These are phyloP conservation scores for Dendrocincla fuliginosa DNA, from an alignment of 2,797 vertebrate genomes.

Conservation along the genomic window DNA sequence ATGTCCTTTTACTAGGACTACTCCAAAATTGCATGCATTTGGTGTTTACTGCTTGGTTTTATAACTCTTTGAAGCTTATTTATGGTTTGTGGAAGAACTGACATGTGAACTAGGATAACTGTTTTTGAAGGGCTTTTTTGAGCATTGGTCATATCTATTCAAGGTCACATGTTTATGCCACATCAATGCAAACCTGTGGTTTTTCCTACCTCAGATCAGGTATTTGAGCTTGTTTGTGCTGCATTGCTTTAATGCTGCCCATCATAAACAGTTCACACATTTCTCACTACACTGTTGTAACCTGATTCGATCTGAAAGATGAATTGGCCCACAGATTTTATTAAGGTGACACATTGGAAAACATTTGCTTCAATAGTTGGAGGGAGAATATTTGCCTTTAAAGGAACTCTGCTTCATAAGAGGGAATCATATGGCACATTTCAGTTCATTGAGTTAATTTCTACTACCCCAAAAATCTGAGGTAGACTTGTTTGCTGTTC, in stretches of 20 bases:
- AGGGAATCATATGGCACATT: not conserved
- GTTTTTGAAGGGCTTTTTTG: not conserved
- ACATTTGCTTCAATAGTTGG: not conserved
- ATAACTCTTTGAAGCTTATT: constrained; percentile 40
- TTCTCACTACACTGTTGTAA: not conserved
- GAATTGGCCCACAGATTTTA: not conserved
- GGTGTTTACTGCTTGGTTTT: constrained; percentile 3
- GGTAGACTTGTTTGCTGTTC: not conserved
- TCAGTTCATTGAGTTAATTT: not conserved
- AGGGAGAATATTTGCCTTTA: not conserved
- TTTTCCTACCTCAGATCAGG: not conserved
- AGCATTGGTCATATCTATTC: not conserved
- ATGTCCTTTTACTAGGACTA: not conserved
- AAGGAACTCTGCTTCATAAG: not conserved
- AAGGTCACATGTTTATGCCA: not conserved
- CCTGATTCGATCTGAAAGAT: not conserved
- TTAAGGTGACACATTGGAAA: not conserved
- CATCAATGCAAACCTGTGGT: not conserved
- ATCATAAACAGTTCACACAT: not conserved
- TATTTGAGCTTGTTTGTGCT: not conserved
- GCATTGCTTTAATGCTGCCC: not conserved
- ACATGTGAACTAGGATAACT: not conserved
- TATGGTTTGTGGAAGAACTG: not conserved
- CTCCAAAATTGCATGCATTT: not conserved
- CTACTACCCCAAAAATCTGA: not conserved